These are phyloP conservation scores for Dicyrtoma fusca DNA, from an alignment of 2,888 invertebrate genomes.

Conservation along the genomic window DNA sequence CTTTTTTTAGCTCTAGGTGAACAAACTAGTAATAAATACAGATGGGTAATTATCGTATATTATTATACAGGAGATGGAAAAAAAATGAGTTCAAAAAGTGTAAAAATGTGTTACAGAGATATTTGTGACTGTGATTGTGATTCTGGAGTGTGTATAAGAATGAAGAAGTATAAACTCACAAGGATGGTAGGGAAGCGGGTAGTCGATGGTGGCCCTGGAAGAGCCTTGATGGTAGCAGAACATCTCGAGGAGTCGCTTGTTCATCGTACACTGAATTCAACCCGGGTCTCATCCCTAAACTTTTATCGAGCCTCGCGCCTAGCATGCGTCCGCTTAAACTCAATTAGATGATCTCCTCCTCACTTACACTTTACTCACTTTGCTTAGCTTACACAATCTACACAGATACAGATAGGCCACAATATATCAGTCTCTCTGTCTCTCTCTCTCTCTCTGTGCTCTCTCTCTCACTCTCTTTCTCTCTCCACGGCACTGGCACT, in stretches of 20 bases:
- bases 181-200: constrained; percentile 41
- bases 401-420: too few species aligned
- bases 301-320: constrained; percentile 37
- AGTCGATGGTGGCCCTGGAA: constrained; percentile 36
- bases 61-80: too few species aligned
- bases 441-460: not conserved
- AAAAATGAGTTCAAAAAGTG: too few species aligned
- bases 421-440: not conserved
- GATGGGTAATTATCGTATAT: too few species aligned
- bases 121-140: too few species aligned
- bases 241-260: constrained; percentile 66
- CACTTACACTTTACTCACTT: constrained; percentile 5
- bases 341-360: constrained; percentile 39
- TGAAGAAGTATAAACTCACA: constrained; percentile 33
- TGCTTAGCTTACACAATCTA: constrained; percentile 3
- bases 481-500: not conserved
- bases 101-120: too few species aligned
- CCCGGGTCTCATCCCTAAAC: constrained; percentile 32
- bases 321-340: constrained; percentile 40
- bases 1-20: too few species aligned
- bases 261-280: constrained; percentile 41
- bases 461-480: not conserved
- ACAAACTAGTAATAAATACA: too few species aligned
- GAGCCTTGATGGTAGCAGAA: constrained; percentile 77
- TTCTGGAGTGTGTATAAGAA: too few species aligned